A percentile compares a stretch with the other conserved stretches of the same genome.
These are phyloP conservation scores for Pseudococcus viburni DNA, from an alignment of 2,888 invertebrate genomes.

Conservation along the genomic window DNA sequence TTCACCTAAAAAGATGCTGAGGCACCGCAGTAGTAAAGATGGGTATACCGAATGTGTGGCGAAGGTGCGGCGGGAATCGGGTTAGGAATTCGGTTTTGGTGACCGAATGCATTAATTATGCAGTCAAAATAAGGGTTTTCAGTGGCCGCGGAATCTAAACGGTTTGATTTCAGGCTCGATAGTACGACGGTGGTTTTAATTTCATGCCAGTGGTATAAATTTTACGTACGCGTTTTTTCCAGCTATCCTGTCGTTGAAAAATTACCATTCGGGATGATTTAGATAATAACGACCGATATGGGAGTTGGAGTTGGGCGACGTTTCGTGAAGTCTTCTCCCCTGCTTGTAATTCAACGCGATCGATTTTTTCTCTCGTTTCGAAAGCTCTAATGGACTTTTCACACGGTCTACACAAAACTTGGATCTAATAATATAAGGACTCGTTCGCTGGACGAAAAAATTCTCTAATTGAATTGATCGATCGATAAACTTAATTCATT, in stretches of 20 bases:
- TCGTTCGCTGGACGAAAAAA: not conserved
- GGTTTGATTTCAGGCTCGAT: conserved; percentile 12
- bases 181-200: conserved; percentile 17
- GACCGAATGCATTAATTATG: conserved; percentile 43
- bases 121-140: conserved; percentile 16
- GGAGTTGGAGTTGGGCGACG: conserved; percentile 4
- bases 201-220: conserved; percentile 19
- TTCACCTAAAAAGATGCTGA: not conserved
- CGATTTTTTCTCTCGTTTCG: not conserved
- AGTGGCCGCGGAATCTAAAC: conserved; percentile 18
- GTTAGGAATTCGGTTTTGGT: conserved; percentile 25
- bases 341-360: not conserved
- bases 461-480: not conserved
- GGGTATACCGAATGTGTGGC: not conserved
- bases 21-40: not conserved
- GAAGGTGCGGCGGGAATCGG: not conserved
- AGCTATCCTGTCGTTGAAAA: conserved; percentile 40
- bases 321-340: not conserved
- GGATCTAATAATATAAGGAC: not conserved
- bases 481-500: not conserved
- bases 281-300: conserved; percentile 46
- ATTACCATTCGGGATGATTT: conserved; percentile 45
- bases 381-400: not conserved
- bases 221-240: conserved; percentile 10
- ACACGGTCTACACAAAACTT: not conserved